Evolutionary conservation across 2,113 vertebrate genomes (phyloP).

Genomic region (Nycticebus coucang): DNA sequence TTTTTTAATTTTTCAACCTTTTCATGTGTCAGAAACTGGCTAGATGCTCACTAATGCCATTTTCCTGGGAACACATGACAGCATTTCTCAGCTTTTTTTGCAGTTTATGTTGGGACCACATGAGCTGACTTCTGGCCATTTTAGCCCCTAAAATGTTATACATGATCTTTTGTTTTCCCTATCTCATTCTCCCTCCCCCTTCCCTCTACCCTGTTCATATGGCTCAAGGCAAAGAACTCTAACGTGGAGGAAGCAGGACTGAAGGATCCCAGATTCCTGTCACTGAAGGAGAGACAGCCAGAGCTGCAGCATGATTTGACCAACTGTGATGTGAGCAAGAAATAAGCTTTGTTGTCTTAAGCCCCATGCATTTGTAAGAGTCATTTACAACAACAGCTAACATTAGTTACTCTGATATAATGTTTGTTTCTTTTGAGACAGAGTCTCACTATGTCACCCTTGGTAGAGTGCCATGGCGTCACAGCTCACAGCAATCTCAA

Average conservation of each 20-base stretch:
- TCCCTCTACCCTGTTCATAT: neutral
- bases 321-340: slow-evolving; percentile 30
- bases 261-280: neutral
- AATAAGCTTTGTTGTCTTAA: slow-evolving; percentile 30
- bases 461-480: too few species aligned
- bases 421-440: neutral
- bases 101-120: neutral
- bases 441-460: too few species aligned
- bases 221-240: slow-evolving; percentile 7
- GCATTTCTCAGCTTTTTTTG: neutral
- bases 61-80: slow-evolving; percentile 6
- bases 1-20: slow-evolving; percentile 43
- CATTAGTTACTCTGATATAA: slow-evolving; percentile 7
- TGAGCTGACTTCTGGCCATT: neutral
- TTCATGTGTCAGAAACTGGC: slow-evolving; percentile 1
- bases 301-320: neutral
- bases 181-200: too few species aligned
- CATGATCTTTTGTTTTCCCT: neutral
- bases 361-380: neutral
- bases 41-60: slow-evolving; percentile 20
- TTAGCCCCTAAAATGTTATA: neutral
- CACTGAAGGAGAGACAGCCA: neutral
- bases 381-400: slow-evolving; percentile 10
- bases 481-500: too few species aligned
- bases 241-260: neutral